phyloP scores from a whole-genome alignment of 2,888 invertebrate genomes.

The Oscheius onirici region DNA sequence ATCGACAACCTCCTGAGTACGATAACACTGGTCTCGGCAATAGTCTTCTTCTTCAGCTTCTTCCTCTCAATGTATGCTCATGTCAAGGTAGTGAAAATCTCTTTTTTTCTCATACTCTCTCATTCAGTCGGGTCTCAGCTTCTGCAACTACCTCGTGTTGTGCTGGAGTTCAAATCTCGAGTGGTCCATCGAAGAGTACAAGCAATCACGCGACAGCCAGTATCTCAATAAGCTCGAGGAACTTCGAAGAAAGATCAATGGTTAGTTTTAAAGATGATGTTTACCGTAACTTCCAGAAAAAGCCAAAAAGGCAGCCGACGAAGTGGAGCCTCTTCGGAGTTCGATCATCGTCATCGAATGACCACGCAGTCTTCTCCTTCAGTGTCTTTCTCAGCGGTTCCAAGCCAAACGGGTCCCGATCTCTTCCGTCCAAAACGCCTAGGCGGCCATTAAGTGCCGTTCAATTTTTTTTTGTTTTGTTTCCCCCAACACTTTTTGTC shows the following conservation, averaged over 20 bases:
- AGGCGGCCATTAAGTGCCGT: too few species aligned
- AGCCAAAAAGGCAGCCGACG: constrained; percentile 55
- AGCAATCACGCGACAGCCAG: constrained; percentile 53
- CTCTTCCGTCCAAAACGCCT: not conserved
- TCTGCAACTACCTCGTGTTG: constrained; percentile 55
- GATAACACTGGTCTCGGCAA: constrained; percentile 75
- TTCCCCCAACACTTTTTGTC: too few species aligned
- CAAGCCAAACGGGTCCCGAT: constrained; percentile 19
- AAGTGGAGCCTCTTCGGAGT: constrained; percentile 56
- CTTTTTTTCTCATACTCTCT: not conserved
- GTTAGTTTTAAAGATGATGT: constrained; percentile 27
- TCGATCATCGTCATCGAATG: constrained; percentile 58
- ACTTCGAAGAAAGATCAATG: constrained; percentile 55
- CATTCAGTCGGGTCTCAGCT: constrained; percentile 55
- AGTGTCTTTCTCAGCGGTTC: constrained; percentile 22
- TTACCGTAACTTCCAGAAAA: constrained; percentile 46
- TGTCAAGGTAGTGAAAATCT: constrained; percentile 72
- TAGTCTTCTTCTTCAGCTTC: constrained; percentile 76
- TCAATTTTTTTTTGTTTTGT: too few species aligned
- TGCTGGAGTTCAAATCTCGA: constrained; percentile 63
- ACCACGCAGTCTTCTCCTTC: not conserved
- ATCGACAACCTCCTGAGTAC: constrained; percentile 71
- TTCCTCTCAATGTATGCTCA: constrained; percentile 77
- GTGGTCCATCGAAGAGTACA: constrained; percentile 63
- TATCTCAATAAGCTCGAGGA: constrained; percentile 59